Evolutionary conservation across 1,140 invertebrate genomes (phyloP).

Genomic region (Brachionus rotundiformis): DNA sequence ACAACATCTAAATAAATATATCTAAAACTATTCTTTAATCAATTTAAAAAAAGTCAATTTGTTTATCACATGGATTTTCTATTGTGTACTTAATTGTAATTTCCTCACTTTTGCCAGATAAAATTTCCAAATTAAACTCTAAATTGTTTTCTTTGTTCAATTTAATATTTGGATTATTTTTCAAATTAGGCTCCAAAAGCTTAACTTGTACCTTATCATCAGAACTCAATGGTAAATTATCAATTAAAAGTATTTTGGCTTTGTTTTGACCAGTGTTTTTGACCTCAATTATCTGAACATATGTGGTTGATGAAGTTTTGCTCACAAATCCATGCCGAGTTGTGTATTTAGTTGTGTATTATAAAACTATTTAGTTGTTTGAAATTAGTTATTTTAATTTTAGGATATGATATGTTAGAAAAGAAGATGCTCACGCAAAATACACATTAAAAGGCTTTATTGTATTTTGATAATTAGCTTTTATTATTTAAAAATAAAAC

Average conservation of each 20-base stretch:
- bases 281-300: slow-evolving; percentile 62
- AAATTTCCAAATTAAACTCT: slow-evolving; percentile 33
- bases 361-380: too few relatives aligned
- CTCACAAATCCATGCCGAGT: slow-evolving; percentile 55
- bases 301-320: slow-evolving; percentile 55
- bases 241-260: slow-evolving; percentile 58
- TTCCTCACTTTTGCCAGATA: neutral
- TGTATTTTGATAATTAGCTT: neutral
- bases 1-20: too few relatives aligned
- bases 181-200: slow-evolving; percentile 1
- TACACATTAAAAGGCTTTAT: neutral
- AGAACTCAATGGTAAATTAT: slow-evolving; percentile 59
- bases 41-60: slow-evolving; percentile 56
- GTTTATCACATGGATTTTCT: slow-evolving; percentile 19
- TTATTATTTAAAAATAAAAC: neutral
- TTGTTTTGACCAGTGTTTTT: slow-evolving; percentile 61
- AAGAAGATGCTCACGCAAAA: neutral
- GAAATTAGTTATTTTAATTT: neutral
- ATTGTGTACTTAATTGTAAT: slow-evolving; percentile 39
- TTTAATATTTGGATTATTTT: neutral
- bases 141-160: slow-evolving; percentile 47
- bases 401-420: neutral
- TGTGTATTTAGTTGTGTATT: too few relatives aligned
- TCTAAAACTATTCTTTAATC: too few relatives aligned
- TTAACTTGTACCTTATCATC: slow-evolving; percentile 41